Evolutionary conservation across 2,888 invertebrate genomes (phyloP).

Genomic region (Melangyna quadrimaculata): DNA sequence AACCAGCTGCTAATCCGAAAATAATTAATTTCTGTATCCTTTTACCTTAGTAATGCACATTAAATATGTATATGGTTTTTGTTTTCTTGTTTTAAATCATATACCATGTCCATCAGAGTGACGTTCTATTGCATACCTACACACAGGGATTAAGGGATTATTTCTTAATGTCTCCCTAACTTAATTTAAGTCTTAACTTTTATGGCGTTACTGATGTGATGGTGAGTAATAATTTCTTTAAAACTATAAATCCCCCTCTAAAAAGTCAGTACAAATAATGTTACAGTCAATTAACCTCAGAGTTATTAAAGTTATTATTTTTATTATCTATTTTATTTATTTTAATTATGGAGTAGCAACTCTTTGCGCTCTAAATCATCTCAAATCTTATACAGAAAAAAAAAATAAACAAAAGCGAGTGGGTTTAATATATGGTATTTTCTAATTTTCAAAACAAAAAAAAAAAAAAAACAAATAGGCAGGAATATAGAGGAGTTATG

Average conservation of each 20-base stretch:
- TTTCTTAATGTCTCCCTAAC: slow-evolving; percentile 19
- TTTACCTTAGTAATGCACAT: background rate
- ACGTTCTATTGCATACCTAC: background rate
- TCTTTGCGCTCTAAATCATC: slow-evolving; percentile 58
- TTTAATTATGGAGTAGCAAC: slow-evolving; percentile 43
- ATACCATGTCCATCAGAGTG: slow-evolving; percentile 23
- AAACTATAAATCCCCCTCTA: background rate
- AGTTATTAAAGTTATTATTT: slow-evolving; percentile 40
- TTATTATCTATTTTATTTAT: no score
- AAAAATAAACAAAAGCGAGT: slow-evolving; percentile 26
- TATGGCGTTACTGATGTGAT: background rate
- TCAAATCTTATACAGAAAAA: background rate
- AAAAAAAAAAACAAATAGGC: slow-evolving; percentile 20
- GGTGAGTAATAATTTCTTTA: slow-evolving; percentile 6
- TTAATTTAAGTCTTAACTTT: slow-evolving; percentile 3
- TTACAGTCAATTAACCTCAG: slow-evolving; percentile 60
- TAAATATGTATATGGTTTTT: background rate
- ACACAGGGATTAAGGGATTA: slow-evolving; percentile 47
- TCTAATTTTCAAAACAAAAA: background rate
- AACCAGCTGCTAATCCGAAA: slow-evolving; percentile 44
- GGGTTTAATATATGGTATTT: slow-evolving; percentile 19
- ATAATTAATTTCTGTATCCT: slow-evolving; percentile 47
- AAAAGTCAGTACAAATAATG: slow-evolving; percentile 36
- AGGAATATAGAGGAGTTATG: slow-evolving; percentile 33
- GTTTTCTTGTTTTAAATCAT: slow-evolving; percentile 1